A percentile compares a stretch with the other conserved stretches of the same genome.
phyloP scores from a whole-genome alignment of 2,888 invertebrate species.

The Sesia apiformis region DNA sequence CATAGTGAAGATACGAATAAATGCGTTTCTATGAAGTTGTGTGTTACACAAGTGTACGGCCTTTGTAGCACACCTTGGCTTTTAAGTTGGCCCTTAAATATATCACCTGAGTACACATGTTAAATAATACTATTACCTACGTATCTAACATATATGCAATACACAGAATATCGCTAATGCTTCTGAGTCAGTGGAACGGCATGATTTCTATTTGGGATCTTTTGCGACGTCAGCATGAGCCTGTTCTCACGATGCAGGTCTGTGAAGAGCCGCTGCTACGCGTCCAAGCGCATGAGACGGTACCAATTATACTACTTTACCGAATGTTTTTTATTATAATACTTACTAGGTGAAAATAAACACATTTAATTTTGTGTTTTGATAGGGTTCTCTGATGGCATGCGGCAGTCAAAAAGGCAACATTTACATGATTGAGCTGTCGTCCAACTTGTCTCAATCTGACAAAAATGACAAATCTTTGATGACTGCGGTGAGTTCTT shows the following conservation, averaged over 20 bases:
- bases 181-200: slow-evolving; percentile 86
- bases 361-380: not conserved
- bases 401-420: slow-evolving; percentile 83
- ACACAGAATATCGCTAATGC: slow-evolving; percentile 84
- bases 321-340: not conserved
- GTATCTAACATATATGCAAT: not conserved
- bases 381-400: slow-evolving; percentile 77
- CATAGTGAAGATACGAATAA: too few species aligned
- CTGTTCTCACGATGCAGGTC: slow-evolving; percentile 76
- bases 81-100: too few species aligned
- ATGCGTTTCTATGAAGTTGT: too few species aligned
- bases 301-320: slow-evolving; percentile 7
- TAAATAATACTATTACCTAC: not conserved
- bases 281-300: slow-evolving; percentile 53
- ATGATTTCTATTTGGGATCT: slow-evolving; percentile 91
- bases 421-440: slow-evolving; percentile 82
- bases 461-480: slow-evolving; percentile 82
- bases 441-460: slow-evolving; percentile 77
- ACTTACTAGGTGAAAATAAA: not conserved
- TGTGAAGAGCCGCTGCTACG: slow-evolving; percentile 61
- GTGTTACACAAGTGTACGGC: too few species aligned
- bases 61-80: too few species aligned
- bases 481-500: slow-evolving; percentile 76
- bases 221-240: slow-evolving; percentile 85
- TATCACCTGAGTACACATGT: too few species aligned